A percentile compares a stretch with the other conserved stretches of the same genome.
These are phyloP conservation scores for Siniperca scherzeri DNA, from an alignment of 2,797 vertebrate genomes.

Conservation along the genomic window DNA sequence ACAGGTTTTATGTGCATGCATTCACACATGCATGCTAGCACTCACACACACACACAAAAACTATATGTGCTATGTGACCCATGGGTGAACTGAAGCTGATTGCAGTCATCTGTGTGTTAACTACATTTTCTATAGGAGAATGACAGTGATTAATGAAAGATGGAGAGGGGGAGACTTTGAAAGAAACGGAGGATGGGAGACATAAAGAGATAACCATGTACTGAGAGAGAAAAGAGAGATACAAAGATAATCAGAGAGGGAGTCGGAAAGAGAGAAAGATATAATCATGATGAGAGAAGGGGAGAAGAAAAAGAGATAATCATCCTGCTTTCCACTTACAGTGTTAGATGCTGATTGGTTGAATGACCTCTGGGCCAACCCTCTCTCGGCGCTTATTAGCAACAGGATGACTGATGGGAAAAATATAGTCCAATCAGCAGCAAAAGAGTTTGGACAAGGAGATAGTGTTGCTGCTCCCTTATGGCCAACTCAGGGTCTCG, in stretches of 20 bases:
- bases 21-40: neutral
- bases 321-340: constrained; percentile 64
- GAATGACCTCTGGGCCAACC: constrained; percentile 69
- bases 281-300: constrained; percentile 52
- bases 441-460: constrained; percentile 48
- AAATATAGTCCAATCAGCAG: constrained; percentile 51
- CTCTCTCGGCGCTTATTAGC: constrained; percentile 58
- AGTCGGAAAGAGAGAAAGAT: constrained; percentile 26
- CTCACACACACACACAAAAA: neutral
- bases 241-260: constrained; percentile 52
- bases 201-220: constrained; percentile 30
- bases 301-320: constrained; percentile 63
- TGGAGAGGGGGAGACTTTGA: constrained; percentile 30
- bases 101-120: constrained; percentile 79
- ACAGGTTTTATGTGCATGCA: neutral
- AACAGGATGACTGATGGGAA: constrained; percentile 63
- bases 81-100: constrained; percentile 74
- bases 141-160: constrained; percentile 72
- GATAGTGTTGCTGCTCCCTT: constrained; percentile 33
- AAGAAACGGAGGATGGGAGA: constrained; percentile 25
- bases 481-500: constrained; percentile 23
- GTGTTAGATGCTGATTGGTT: constrained; percentile 68
- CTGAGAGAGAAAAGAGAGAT: constrained; percentile 6
- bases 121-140: constrained; percentile 73
- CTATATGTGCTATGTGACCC: constrained; percentile 66